Evolutionary conservation across 1,140 invertebrate species (phyloP).

Genomic region (Heliconius himera): DNA sequence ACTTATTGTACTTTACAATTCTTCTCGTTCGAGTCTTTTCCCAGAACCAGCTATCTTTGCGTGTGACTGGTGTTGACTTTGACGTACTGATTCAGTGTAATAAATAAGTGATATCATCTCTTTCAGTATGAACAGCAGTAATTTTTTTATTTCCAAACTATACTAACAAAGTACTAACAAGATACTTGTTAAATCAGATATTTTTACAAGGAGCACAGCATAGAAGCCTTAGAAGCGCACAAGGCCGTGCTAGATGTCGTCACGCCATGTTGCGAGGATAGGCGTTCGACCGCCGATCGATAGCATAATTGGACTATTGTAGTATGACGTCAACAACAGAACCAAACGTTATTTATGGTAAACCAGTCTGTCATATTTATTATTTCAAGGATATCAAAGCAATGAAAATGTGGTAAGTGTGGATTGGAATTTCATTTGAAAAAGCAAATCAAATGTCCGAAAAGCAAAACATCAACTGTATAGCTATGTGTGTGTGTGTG

Average conservation of each 20-base stretch:
- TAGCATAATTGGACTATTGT: constrained; percentile 27
- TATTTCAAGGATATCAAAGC: background rate
- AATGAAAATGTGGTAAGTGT: background rate
- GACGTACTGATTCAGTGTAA: too few relatives aligned
- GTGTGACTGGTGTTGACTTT: too few relatives aligned
- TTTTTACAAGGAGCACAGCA: constrained; percentile 28
- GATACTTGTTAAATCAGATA: constrained; percentile 30
- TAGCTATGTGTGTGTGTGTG: too few relatives aligned
- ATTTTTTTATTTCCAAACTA: too few relatives aligned
- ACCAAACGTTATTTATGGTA: background rate
- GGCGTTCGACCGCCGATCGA: constrained; percentile 17
- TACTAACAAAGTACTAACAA: background rate
- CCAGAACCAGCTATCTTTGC: too few relatives aligned
- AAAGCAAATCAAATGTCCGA: too few relatives aligned
- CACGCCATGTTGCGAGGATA: constrained; percentile 35
- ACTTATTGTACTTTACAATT: too few relatives aligned
- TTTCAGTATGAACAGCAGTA: too few relatives aligned
- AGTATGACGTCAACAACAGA: constrained; percentile 22
- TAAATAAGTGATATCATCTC: too few relatives aligned
- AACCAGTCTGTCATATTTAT: background rate
- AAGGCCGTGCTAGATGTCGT: constrained; percentile 65
- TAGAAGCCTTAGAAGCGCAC: constrained; percentile 53
- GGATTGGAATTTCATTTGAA: background rate
- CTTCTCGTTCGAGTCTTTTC: too few relatives aligned
- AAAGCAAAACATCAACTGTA: too few relatives aligned